Evolutionary conservation across 2,113 vertebrate genomes (phyloP).

Genomic region (Fukomys damarensis): DNA sequence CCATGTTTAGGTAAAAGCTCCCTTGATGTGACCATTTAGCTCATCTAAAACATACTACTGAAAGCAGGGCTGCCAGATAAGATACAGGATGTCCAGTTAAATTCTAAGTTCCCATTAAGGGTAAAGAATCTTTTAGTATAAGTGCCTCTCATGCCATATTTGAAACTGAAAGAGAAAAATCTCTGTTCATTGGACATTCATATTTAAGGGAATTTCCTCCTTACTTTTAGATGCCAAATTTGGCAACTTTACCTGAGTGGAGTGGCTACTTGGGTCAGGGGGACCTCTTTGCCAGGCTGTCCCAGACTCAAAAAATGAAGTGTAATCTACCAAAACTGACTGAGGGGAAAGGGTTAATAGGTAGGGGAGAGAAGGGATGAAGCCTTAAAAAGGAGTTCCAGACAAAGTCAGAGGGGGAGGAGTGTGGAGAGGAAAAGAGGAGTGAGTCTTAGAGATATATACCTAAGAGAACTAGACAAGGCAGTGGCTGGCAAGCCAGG

Average conservation of each 20-base stretch:
- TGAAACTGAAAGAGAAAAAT: not conserved
- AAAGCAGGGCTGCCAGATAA: not conserved
- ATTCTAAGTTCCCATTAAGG: not conserved
- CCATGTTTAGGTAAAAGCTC: not conserved
- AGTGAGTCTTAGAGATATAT: not conserved
- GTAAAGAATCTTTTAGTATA: not conserved
- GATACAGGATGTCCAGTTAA: not conserved
- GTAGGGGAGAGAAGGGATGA: not conserved
- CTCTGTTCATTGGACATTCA: conserved; percentile 6
- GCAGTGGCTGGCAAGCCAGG: not conserved
- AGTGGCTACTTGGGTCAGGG: not conserved
- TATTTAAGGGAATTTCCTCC: not conserved
- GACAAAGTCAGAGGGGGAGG: not conserved
- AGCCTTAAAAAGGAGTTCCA: conserved; percentile 5
- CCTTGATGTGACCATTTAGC: not conserved
- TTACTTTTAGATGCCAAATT: not conserved
- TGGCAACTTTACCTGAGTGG: not conserved
- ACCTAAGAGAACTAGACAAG: not conserved
- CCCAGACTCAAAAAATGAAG: not conserved
- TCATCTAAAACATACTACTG: not conserved
- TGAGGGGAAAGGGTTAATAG: not conserved
- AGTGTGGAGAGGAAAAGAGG: not conserved
- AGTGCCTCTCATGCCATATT: not conserved
- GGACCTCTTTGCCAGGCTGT: not conserved
- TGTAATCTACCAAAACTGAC: not conserved